Evolutionary conservation across 2,113 vertebrate genomes (phyloP), one percentile per base, ranked within the genome.

Genomic region (Larimichthys crocea): DNA sequence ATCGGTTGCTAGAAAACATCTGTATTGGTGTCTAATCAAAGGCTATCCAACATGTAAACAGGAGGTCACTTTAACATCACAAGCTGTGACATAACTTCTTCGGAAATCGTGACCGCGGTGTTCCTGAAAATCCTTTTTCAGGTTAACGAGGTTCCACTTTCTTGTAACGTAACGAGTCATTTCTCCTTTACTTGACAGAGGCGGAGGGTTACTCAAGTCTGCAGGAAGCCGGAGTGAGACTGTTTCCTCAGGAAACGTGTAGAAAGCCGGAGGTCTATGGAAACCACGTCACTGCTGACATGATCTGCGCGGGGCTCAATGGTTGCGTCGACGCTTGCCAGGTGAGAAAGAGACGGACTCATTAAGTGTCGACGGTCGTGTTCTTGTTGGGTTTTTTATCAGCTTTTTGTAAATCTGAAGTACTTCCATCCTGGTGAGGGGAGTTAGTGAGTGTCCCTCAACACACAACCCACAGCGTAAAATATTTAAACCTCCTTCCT

Each of bases 251-350:
- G 0, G 92, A 94, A 16, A 84, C 88, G 31, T 99, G 98, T 72
- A 96, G 89, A 83, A 96, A 95, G 46, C 95, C 96, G 0, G 95
- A 97, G 7, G 93, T 98, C 46, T 98, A 98, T 0, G 97, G 97
- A 7, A 91, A 82, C 1, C 96, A 99, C 44, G 79, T 99, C 68
- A 97, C 93, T 3, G 72, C 93, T 44, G 96, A 96, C 89, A 99
- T 99, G 98, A 89, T 99, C 29, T 99, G 98, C 10, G 98, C 98
- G 0, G 97, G 97, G 52, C 95, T 96, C 78, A 92, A 96, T 40
- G 92, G 92, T 86, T 96, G 93, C 65, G 90, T 91, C 0, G 98
- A 99, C 0, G 97, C 98, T 35, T 99, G 98, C 82, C 97, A 99
- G 97, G 98, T 99, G 90, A 91, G 86, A 20, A 90, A 91, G 86